These are phyloP conservation scores for Heteronetta atricapilla DNA, from an alignment of 2,113 vertebrate species.

Conservation along the genomic window DNA sequence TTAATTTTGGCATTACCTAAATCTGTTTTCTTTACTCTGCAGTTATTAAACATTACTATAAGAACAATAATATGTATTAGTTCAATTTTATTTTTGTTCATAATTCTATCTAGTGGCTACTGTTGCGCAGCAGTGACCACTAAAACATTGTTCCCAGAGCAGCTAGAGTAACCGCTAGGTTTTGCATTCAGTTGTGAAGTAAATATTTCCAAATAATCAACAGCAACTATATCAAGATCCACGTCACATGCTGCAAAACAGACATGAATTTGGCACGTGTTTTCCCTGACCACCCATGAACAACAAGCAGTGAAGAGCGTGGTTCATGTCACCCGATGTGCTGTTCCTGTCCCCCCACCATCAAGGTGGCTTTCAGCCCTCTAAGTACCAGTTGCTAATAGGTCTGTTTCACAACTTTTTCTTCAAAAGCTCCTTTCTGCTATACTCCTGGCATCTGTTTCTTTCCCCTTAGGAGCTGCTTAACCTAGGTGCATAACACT, in stretches of 20 bases:
- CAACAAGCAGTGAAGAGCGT: neutral
- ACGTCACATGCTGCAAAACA: neutral
- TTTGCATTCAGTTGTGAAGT: neutral
- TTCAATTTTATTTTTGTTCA: neutral
- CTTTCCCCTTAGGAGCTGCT: neutral
- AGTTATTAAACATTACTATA: neutral
- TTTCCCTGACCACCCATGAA: slow-evolving; percentile 15
- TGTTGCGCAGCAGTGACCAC: neutral
- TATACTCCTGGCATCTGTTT: slow-evolving; percentile 43
- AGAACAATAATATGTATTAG: neutral
- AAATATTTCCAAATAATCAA: slow-evolving; percentile 2
- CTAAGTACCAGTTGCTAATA: slow-evolving; percentile 14
- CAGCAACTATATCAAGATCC: neutral
- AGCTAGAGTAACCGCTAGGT: neutral
- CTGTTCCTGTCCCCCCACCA: neutral
- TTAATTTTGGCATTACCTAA: neutral
- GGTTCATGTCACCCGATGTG: neutral
- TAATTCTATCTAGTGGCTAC: neutral
- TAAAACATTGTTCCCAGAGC: neutral
- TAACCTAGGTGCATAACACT: slow-evolving; percentile 23
- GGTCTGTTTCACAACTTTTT: slow-evolving; percentile 58
- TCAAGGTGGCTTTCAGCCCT: slow-evolving; percentile 43
- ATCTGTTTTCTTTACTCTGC: neutral
- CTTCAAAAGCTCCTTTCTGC: slow-evolving; percentile 39
- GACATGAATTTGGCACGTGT: neutral